Percentiles rank a stretch among this genome's conserved stretches.
These are phyloP conservation scores for Acholoe squamosa DNA, from an alignment of 2,888 invertebrate genomes.

Conservation along the genomic window DNA sequence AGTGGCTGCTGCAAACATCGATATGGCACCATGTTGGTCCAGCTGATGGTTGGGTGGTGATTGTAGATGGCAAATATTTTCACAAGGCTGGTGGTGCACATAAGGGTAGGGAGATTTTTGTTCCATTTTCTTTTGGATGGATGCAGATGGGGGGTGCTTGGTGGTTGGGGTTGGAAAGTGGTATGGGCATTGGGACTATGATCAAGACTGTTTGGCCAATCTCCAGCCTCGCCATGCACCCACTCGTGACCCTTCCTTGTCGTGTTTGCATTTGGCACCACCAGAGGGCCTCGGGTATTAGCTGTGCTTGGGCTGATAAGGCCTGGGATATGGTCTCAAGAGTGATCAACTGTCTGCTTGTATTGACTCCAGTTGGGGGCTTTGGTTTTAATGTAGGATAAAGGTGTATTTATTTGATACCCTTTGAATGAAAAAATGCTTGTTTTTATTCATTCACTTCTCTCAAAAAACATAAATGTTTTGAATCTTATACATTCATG, in stretches of 20 bases:
- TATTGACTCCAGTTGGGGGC: neutral
- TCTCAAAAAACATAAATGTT: too few species aligned
- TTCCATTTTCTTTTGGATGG: neutral
- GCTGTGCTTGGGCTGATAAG: neutral
- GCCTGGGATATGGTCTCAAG: neutral
- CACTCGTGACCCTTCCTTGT: neutral
- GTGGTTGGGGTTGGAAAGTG: neutral
- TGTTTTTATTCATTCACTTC: too few species aligned
- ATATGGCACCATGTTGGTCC: neutral
- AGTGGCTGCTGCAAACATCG: neutral
- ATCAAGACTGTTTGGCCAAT: neutral
- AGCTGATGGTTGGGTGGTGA: neutral
- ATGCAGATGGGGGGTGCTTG: neutral
- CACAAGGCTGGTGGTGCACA: neutral
- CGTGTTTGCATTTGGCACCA: neutral
- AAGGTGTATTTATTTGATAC: too few species aligned
- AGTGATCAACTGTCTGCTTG: neutral
- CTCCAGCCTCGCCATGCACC: neutral
- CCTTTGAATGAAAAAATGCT: too few species aligned
- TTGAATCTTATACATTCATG: too few species aligned
- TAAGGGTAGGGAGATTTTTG: neutral
- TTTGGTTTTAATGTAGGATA: neutral
- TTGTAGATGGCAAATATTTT: conserved; percentile 33
- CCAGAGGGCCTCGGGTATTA: neutral
- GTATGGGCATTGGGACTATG: neutral